Evolutionary conservation across 2,113 vertebrate genomes (phyloP), one percentile per base, ranked within the genome.

Genomic region (Heptranchias perlo): DNA sequence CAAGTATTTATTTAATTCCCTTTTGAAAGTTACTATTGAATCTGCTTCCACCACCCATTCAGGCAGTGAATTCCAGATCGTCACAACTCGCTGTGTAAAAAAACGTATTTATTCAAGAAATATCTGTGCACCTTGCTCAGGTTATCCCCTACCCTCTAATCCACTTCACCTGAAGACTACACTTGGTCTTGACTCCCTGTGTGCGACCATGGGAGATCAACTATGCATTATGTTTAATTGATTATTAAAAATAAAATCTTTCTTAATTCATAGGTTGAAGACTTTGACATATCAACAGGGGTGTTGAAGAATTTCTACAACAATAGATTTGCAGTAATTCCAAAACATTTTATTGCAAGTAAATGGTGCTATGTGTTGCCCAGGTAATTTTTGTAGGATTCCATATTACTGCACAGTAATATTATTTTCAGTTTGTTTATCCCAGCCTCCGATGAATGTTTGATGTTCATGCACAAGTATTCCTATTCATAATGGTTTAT

Each of bases 351-450:
- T 91, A 97, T 97, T 95, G 96, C 98, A 96, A 97, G 96, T 97
- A 97, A 97, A 96, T 99, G 99, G 99, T 99, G 99, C 96, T 98
- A 99, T 65, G 96, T 99, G 96, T 98, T 99, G 96, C 99, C 98
- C 97, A 99, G 99, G 99, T 99, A 96, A 96, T 95, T 78, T 97
- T 87, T 96, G 54, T 89, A 97, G 35, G 16, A 39, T 61, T 62
- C 16, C 25, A 84, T 84, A 62, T 61, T 52, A 6, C 44, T n/a
- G 10, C 31, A 31, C 87, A 54, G 31, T 58, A 91, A 7, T 25
- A 3, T 96, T n/a, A 91, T 67, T 96, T 96, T 96, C 11, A 96
- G 69, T 91, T 91, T 44, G 39, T 47, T 82, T n/a, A 39, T 1
- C 31, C 5, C 21, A 93, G n/a, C 13, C 11, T n/a, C 35, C 14